These are phyloP conservation scores for Centrocercus urophasianus DNA, from an alignment of 2,113 vertebrate genomes.

Conservation along the genomic window DNA sequence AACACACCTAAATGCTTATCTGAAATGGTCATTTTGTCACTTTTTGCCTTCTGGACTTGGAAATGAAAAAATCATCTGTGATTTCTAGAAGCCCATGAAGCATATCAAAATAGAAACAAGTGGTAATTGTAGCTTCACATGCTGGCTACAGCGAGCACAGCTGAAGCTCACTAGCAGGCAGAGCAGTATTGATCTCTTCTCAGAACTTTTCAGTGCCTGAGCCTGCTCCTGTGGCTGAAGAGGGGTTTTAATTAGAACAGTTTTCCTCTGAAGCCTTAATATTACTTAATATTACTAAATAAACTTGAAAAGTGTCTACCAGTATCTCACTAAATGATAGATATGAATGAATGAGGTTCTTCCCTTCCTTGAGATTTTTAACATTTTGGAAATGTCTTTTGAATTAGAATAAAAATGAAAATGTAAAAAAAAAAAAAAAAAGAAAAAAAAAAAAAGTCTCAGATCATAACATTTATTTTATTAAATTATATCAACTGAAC, in stretches of 20 bases:
- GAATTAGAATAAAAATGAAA: background rate
- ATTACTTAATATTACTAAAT: background rate
- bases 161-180: background rate
- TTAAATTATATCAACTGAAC: background rate
- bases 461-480: background rate
- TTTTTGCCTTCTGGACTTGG: background rate
- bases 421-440: background rate
- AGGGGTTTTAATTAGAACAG: background rate
- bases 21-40: background rate
- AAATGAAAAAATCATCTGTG: background rate
- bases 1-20: background rate
- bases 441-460: background rate
- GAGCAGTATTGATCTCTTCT: background rate
- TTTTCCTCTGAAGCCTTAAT: background rate
- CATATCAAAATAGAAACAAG: background rate
- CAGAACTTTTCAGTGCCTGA: background rate
- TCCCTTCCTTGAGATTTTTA: background rate
- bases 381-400: constrained; percentile 6
- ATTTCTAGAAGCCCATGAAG: background rate
- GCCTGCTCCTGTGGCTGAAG: background rate
- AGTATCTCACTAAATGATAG: background rate
- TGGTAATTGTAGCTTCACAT: background rate
- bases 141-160: accelerated
- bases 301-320: background rate
- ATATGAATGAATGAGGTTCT: background rate